phyloP scores from a whole-genome alignment of 2,888 invertebrate genomes.

The Ophion costatus region DNA sequence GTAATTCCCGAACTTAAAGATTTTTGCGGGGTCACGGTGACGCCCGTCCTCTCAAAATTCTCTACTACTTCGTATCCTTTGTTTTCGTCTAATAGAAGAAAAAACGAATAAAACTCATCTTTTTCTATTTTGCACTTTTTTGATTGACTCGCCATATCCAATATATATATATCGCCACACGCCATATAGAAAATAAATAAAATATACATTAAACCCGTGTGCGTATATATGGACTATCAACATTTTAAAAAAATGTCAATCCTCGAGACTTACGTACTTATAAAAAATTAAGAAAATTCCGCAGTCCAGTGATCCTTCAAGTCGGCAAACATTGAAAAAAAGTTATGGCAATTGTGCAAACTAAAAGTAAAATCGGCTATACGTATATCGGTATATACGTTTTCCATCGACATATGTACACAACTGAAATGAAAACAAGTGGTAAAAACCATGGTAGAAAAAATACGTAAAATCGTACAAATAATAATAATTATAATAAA shows the following conservation, averaged over 20 bases:
- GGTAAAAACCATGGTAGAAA: constrained; percentile 32
- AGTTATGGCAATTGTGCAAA: not conserved
- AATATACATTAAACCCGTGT: not conserved
- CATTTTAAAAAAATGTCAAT: not conserved
- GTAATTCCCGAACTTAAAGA: not conserved
- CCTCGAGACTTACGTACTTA: not conserved
- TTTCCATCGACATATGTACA: constrained; percentile 55
- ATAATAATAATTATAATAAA: constrained; percentile 3
- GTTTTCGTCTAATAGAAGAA: not conserved
- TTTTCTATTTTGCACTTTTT: not conserved
- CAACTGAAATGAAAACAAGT: constrained; percentile 18
- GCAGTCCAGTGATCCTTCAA: too few species aligned
- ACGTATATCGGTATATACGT: constrained; percentile 56
- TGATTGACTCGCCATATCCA: not conserved
- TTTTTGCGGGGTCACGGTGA: not conserved
- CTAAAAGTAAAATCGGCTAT: too few species aligned
- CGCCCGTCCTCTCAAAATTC: not conserved
- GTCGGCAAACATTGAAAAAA: too few species aligned
- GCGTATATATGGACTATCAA: not conserved
- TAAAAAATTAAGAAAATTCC: not conserved
- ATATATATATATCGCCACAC: not conserved
- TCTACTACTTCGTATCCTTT: not conserved
- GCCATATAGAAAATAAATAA: not conserved
- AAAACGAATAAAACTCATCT: not conserved
- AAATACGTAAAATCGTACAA: not conserved